Base-by-base conservation (phyloP, 2,797 vertebrate genomes). In the Numenius phaeopus region DNA sequence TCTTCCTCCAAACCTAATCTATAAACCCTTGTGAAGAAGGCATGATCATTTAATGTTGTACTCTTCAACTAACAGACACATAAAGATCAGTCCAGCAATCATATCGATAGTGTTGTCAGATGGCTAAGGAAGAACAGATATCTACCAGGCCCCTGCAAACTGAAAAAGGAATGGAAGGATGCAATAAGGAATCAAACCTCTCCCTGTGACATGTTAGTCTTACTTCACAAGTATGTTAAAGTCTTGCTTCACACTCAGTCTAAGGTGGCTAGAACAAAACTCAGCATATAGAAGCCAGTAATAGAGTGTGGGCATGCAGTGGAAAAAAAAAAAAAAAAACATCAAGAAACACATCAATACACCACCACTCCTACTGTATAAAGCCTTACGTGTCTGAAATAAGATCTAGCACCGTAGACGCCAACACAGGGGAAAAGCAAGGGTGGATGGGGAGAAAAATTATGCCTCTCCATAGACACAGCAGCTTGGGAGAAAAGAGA, bases 21-120 rank as follows among this genome's bases (percentile, higher is more conserved):
- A 88, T 82, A 83, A 86, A 85, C 6, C 14, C 34, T 29, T 39
- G 34, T 76, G 55, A 72, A 91, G 75, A 79, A 90, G 21, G 40
- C 49, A 46, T 0, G 0, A 77, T 49, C 5, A 61, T 52, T 78
- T 70, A 19, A 32, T 23, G 27, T 18, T 75, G 40, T 61, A 67
- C 21, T 69, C 49, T 49, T 81, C 85, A 78, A 32, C 37, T 57
- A 77, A 32, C 7, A 76, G 46, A 55, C 46, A 80, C 6, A 12
- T 11, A 49, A 66, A 80, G 34, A 80, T 50, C 5, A 20, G 30
- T 20, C 17, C 71, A 62, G 44, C 12, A 66, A 57, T 37, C 5
- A 0, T 12, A 89, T 11, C n/a, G 44, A 15, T 9, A 75, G 26
- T 0, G 0, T 12, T 66, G 30, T 39, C 66, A 85, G 24, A 77